phyloP scores from a whole-genome alignment of 2,113 vertebrate species.

The human (Homo sapiens) region GRCh38 chr2:216926501-216927000 shows the following conservation, averaged over 20 bases:
- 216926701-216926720: neutral
- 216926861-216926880: neutral
- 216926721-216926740: neutral
- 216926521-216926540: neutral
- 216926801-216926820: neutral
- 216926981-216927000: neutral
- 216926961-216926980: neutral
- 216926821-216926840: neutral
- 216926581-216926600: neutral
- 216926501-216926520: rapidly evolving
- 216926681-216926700: neutral
- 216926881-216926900: neutral
- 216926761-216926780: neutral
- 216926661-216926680: neutral
- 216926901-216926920: neutral
- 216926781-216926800: neutral
- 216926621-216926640: neutral
- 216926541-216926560: neutral
- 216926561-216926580: neutral
- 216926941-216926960: neutral
- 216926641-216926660: neutral
- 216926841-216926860: neutral
- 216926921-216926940: neutral
- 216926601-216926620: neutral
- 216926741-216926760: neutral